Base-by-base conservation (phyloP, 2,797 vertebrate genomes). In the Glossophaga mutica region DNA sequence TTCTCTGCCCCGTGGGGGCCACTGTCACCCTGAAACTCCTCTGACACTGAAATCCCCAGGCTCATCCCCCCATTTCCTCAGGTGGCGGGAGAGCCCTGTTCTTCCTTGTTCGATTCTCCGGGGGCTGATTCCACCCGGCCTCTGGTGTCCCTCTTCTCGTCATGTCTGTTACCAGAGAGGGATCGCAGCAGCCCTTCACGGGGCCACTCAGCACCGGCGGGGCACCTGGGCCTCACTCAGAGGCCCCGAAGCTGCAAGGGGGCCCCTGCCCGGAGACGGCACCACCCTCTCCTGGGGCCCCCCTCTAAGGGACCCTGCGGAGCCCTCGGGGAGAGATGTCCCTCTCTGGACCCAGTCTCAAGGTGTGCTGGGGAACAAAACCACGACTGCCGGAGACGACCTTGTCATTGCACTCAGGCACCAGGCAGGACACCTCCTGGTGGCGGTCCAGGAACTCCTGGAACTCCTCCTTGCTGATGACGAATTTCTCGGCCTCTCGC, bases 331-430 rank as follows among this genome's bases (percentile, higher is more conserved):
- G 5, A 62, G 55, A 42, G 7, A 14, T 0, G 3, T 29, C 59
- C 34, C 18, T 29, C 9, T 16, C 1, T 48, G 68, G 16, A 15
- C 4, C 29, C 32, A 22, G 3, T 9, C 11, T 44, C 3, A 15
- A 0, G 29, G 82, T 37, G 32, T 86, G 83, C 39, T 10, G 18
- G 76, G 57, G 78, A 65, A 65, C 37, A 82, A 8, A 19, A 22
- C 22, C 2, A 16, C 19, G 2, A 1, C 14, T 3, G 26, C 21
- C 78, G 91, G 1, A 22, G 21, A 90, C 91, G 98, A 99, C 99
- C 99, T 99, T 99, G 97, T 99, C 98, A 98, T 99, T 99, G 62
- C 99, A 99, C 98, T 99, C 99, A 0, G 99, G 99, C 74, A 99
- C 99, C 37, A 99, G 98, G 95, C 99, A 99, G 89, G 98, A 89